Base-by-base conservation (phyloP, 2,113 vertebrate genomes). In the Apodemus speciosus region DNA sequence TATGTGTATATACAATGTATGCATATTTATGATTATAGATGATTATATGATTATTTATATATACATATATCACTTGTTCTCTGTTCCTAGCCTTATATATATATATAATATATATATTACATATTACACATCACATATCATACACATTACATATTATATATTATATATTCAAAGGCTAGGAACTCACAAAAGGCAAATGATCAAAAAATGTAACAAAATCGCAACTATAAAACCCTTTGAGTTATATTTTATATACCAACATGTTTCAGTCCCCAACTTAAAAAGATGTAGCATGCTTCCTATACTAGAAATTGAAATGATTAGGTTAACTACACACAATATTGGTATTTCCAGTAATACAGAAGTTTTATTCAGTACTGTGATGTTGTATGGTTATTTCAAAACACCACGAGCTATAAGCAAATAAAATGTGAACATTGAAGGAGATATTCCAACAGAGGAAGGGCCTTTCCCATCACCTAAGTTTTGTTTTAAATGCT, bases 251-350 rank as follows among this genome's bases (percentile, higher is more conserved):
- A 23, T 3, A 7, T 84, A 49, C 58, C 32, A 95, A 93, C 35
- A 60, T 20, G 49, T 85, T 95, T 92, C 90, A 98, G 97, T 71
- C 60, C 77, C 38, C 23, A 75, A 32, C 89, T 97, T 92, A 94
- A 32, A 96, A 96, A 88, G 93, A 71, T 9, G 56, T 38, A 72
- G 68, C 93, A 86, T 76, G 0, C n/a, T 89, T 93, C 92, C 80
- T 77, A 9, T 51, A 27, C 30, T 69, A 43, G 68, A 62, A 96
- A 85, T n/a, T 21, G 40, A 58, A 85, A 89, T 64, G 71, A 91
- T 64, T 92, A 89, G 66, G 62, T 21, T 58, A 85, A 71, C 4
- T 81, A 62, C 18, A n/a, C 73, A 53, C 4, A 49, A n/a, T 32
- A 84, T 76, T 27, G 79, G 5, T 60, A n/a, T 81, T 94, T 94